Conservation (phyloP, 2,888 invertebrate genomes). For the Choristoneura rosaceana region DNA sequence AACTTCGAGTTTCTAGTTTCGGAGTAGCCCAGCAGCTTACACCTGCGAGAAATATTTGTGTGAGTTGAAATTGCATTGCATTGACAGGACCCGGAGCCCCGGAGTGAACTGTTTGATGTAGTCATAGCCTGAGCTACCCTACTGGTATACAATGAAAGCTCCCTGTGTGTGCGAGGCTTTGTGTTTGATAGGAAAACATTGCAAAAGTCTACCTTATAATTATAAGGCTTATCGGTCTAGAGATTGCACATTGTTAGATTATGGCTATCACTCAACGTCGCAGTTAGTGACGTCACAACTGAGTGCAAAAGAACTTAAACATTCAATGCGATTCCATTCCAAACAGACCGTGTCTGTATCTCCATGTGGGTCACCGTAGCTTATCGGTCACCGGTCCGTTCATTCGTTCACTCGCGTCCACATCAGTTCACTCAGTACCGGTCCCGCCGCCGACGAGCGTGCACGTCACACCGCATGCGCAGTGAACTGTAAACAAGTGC, state of each 20-base stretch:
- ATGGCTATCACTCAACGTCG: not conserved
- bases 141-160: no score
- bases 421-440: slow-evolving; percentile 30
- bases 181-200: not conserved
- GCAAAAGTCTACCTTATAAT: not conserved
- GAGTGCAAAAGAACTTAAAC: slow-evolving; percentile 12
- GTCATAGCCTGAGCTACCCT: no score
- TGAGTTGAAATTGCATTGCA: no score
- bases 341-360: slow-evolving; percentile 44
- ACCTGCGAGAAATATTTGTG: no score
- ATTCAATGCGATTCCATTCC: slow-evolving; percentile 39
- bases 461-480: slow-evolving; percentile 65
- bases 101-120: no score
- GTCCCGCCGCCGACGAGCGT: slow-evolving; percentile 29
- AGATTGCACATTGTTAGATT: not conserved
- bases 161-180: no score
- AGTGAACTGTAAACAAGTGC: slow-evolving; percentile 47
- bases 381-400: slow-evolving; percentile 34
- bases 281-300: slow-evolving; percentile 3
- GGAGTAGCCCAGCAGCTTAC: no score
- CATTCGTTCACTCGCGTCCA: slow-evolving; percentile 24
- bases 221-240: not conserved
- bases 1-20: no score
- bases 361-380: slow-evolving; percentile 48
- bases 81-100: no score